phyloP scores from a whole-genome alignment of 35 echinoderm and acorn worm genomes.

The Amphiura filiformis region DNA sequence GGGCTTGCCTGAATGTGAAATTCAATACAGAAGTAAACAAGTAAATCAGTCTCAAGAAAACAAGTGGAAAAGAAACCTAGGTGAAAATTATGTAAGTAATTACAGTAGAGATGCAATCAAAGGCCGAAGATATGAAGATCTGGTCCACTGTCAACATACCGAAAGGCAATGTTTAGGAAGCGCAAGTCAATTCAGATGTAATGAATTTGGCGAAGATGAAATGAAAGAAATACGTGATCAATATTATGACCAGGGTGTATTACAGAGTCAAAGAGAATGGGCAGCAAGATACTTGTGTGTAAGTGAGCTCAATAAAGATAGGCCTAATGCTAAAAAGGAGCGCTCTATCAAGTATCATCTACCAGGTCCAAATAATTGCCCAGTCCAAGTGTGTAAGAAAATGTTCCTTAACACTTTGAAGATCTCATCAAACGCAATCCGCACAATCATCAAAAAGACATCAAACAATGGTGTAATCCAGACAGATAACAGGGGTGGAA shows the following conservation, averaged over 20 bases:
- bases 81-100: no score
- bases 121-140: no score
- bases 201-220: background rate
- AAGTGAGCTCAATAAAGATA: background rate
- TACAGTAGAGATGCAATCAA: no score
- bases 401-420: conserved; percentile 10
- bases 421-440: conserved; percentile 13
- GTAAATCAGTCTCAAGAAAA: no score
- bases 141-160: no score
- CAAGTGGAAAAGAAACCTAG: no score
- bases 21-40: no score
- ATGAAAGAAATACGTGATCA: background rate
- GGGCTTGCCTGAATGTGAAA: no score
- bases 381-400: conserved; percentile 11
- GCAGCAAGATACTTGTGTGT: conserved; percentile 9
- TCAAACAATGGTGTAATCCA: conserved; percentile 11
- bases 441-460: conserved; percentile 26
- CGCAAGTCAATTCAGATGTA: background rate
- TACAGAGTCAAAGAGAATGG: conserved; percentile 27
- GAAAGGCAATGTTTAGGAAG: no score
- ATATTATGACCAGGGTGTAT: background rate
- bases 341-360: background rate
- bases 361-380: background rate
- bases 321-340: background rate
- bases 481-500: background rate